Evolutionary conservation across 2,888 invertebrate genomes (phyloP).

Genomic region (Mythimna impura): DNA sequence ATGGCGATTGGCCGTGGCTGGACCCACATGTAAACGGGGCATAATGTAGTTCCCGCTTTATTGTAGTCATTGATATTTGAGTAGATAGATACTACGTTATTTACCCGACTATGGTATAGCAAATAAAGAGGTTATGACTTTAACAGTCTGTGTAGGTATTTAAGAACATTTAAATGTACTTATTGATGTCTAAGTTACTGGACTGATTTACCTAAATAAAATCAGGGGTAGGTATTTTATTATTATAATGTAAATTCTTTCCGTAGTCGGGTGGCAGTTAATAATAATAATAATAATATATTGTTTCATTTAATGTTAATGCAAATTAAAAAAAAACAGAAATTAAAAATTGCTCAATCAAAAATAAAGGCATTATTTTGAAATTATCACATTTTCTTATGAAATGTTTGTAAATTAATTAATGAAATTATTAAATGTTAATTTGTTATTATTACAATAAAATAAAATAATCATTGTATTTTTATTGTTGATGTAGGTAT

Average conservation of each 20-base stretch:
- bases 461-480: constrained; percentile 29
- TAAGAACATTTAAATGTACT: constrained; percentile 13
- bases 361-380: constrained; percentile 36
- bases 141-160: constrained; percentile 3
- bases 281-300: too few species aligned
- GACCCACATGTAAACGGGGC: too few species aligned
- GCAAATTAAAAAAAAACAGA: constrained; percentile 11
- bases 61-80: constrained; percentile 48
- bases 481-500: constrained; percentile 41
- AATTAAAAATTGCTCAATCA: constrained; percentile 61
- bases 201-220: constrained; percentile 12
- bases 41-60: neutral
- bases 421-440: constrained; percentile 52
- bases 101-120: constrained; percentile 39
- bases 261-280: constrained; percentile 39
- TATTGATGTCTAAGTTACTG: constrained; percentile 22
- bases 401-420: constrained; percentile 34
- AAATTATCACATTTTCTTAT: constrained; percentile 29
- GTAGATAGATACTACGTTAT: constrained; percentile 41
- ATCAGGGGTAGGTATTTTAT: neutral
- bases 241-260: constrained; percentile 6
- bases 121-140: constrained; percentile 19
- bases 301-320: constrained; percentile 25
- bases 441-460: constrained; percentile 32
- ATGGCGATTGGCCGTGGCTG: too few species aligned